Base-by-base conservation (phyloP, 2,888 invertebrate species). In the Lasioglossum malachurum region DNA sequence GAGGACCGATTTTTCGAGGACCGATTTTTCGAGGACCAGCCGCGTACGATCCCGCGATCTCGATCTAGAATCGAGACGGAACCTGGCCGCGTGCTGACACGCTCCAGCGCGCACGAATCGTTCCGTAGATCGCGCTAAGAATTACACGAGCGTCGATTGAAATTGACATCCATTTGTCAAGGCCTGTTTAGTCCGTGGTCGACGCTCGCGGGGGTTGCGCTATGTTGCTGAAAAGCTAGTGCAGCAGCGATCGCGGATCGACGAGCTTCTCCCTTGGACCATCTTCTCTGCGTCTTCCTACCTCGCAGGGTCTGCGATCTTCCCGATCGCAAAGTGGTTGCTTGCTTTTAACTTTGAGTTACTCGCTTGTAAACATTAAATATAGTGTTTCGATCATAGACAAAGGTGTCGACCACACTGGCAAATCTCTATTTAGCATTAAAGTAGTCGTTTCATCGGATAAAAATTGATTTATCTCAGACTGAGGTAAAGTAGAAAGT, bases 121-220 rank as follows among this genome's bases (percentile, higher is more conserved):
- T 78, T 75, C 49, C 78, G n/a, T 78, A 75, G 84, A 83, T 85
- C 90, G 88, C 86, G 81, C 91, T 88, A 92, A 87, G 89, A 89
- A 90, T 89, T 87, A 87, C 87, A 84, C 75, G 84, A 83, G 80
- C 87, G 85, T 72, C 87, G 87, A 85, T 88, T 88, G 90, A 87
- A 92, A 92, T 92, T 92, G 92, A 92, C 91, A 92, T 86, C 88
- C 89, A 92, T 91, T 91, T 90, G 86, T 82, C 87, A 86, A 87
- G 89, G 83, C 82, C 75, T 82, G 89, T 88, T 87, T 90, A 92
- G 92, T 92, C 82, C 71, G 84, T 78, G 86, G 80, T 81, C 86
- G 84, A 84, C 89, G 53, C 84, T 88, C 83, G 67, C 74, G 57
- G 71, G 82, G 73, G 80, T 78, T 73, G 77, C 49, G 49, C 80